phyloP scores from a whole-genome alignment of 2,113 vertebrate species.

The Pangasianodon gigas region DNA sequence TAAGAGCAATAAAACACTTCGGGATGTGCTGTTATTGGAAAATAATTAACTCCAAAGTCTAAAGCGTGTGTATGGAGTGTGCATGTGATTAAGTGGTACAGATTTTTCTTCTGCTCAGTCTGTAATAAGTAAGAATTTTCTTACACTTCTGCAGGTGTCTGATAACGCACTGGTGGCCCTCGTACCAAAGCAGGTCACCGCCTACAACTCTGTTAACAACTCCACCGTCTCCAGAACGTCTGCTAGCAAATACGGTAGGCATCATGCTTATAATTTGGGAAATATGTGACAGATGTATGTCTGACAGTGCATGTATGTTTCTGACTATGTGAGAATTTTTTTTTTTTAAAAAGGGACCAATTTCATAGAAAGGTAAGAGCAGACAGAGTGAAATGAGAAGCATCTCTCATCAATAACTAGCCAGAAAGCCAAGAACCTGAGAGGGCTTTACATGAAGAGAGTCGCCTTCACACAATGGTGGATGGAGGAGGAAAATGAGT shows the following conservation, averaged over 20 bases:
- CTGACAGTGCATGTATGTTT: neutral
- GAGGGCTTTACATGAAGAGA: slow-evolving; percentile 35
- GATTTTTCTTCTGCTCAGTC: neutral
- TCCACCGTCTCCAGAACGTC: slow-evolving; percentile 95
- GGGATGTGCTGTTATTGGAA: neutral
- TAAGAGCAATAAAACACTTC: neutral
- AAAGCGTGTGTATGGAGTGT: neutral
- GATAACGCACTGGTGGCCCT: slow-evolving; percentile 93
- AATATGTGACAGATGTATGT: neutral
- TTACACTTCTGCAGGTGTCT: slow-evolving; percentile 77
- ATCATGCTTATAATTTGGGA: neutral
- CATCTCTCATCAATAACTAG: slow-evolving; percentile 31
- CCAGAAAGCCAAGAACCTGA: slow-evolving; percentile 38
- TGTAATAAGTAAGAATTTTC: neutral
- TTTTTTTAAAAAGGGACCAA: neutral
- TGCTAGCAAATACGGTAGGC: slow-evolving; percentile 93
- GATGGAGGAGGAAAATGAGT: slow-evolving; percentile 40
- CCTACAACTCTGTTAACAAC: slow-evolving; percentile 96
- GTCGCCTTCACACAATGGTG: slow-evolving; percentile 29
- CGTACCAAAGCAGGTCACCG: slow-evolving; percentile 97
- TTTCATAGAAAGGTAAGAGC: slow-evolving; percentile 15
- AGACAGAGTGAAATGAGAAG: slow-evolving; percentile 31
- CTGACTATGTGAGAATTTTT: neutral
- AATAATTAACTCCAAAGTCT: neutral
- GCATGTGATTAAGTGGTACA: neutral